Conservation (phyloP, 1,140 invertebrate species). For the Drosophila setifemur region DNA sequence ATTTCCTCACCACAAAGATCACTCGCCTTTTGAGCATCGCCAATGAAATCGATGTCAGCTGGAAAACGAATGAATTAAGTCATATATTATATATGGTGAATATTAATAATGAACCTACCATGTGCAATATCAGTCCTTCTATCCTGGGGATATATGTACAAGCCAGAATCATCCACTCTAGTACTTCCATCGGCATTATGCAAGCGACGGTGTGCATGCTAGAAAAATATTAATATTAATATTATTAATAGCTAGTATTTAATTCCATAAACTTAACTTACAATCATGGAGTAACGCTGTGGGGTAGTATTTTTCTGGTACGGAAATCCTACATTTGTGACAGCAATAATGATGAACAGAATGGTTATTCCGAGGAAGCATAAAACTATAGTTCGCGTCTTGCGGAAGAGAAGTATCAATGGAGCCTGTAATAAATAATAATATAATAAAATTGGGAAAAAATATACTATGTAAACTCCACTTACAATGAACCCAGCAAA, state of each 20-base stretch:
- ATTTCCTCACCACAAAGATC: slow-evolving; percentile 75
- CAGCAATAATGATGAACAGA: slow-evolving; percentile 85
- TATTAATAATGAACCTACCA: slow-evolving; percentile 42
- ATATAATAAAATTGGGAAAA: background rate
- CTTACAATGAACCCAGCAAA: slow-evolving; percentile 76
- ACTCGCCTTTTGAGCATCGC: slow-evolving; percentile 48
- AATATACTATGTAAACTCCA: background rate
- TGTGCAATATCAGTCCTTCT: slow-evolving; percentile 86
- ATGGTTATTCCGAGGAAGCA: slow-evolving; percentile 84
- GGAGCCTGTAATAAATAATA: slow-evolving; percentile 49
- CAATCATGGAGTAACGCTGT: slow-evolving; percentile 87
- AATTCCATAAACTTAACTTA: slow-evolving; percentile 73
- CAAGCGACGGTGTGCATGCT: slow-evolving; percentile 86
- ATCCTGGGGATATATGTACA: slow-evolving; percentile 88
- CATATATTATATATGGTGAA: background rate
- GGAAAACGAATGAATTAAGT: background rate
- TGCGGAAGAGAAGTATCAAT: slow-evolving; percentile 74
- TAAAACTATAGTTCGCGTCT: slow-evolving; percentile 64
- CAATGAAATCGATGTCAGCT: slow-evolving; percentile 59
- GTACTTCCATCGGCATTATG: slow-evolving; percentile 84
- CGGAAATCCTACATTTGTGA: slow-evolving; percentile 89
- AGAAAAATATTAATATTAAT: slow-evolving; percentile 4
- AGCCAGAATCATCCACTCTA: slow-evolving; percentile 85
- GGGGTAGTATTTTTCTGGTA: slow-evolving; percentile 87
- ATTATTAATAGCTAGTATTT: background rate